These are phyloP conservation scores for Dicentrarchus labrax DNA, from an alignment of 2,113 vertebrate species.

Conservation along the genomic window DNA sequence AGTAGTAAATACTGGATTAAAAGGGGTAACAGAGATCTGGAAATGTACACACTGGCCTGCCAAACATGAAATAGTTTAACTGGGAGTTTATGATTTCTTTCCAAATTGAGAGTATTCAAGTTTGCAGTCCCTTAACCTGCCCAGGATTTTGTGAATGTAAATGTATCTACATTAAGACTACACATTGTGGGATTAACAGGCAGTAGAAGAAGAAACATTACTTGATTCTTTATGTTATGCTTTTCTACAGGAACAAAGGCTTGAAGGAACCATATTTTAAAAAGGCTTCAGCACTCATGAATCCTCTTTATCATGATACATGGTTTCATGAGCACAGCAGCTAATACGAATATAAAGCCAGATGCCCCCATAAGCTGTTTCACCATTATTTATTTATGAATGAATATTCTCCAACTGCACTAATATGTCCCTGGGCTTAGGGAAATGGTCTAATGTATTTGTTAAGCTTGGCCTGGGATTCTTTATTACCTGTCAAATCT, in stretches of 20 bases:
- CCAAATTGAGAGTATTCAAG: neutral
- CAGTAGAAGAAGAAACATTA: conserved; percentile 2
- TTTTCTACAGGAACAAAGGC: conserved; percentile 45
- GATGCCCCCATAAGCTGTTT: conserved; percentile 78
- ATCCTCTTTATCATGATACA: conserved; percentile 80
- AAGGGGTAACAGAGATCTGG: neutral
- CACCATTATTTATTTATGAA: conserved; percentile 83
- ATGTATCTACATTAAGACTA: neutral
- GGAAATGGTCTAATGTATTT: conserved; percentile 74
- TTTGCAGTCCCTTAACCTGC: neutral
- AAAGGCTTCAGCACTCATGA: conserved; percentile 54
- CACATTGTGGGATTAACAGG: conserved; percentile 2
- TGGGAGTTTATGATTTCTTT: neutral
- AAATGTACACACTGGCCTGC: neutral
- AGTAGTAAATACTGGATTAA: neutral
- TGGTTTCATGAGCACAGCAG: conserved; percentile 67
- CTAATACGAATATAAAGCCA: conserved; percentile 76
- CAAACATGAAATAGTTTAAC: neutral
- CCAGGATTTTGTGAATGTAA: neutral
- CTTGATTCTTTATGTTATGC: conserved; percentile 29
- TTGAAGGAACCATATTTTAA: conserved; percentile 55
- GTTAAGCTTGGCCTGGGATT: conserved; percentile 70
- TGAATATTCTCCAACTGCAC: conserved; percentile 75
- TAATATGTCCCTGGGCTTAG: conserved; percentile 74
- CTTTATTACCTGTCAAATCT: conserved; percentile 77